Evolutionary conservation across 2,888 invertebrate genomes (phyloP).

Genomic region (Caenorhabditis sp.): DNA sequence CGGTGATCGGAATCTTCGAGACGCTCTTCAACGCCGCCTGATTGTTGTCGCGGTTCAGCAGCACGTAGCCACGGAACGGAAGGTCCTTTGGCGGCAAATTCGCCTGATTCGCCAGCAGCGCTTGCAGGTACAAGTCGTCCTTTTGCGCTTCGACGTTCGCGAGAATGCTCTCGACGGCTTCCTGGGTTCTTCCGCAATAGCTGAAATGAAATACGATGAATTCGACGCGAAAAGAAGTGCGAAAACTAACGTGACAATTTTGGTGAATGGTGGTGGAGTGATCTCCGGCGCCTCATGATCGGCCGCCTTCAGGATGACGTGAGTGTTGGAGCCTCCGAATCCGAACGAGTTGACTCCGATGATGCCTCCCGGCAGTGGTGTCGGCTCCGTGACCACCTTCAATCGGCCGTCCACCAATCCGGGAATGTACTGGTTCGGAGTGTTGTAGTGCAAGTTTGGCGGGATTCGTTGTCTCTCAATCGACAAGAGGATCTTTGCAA

Average conservation of each 20-base stretch:
- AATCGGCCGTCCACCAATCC: constrained; percentile 91
- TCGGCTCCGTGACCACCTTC: constrained; percentile 88
- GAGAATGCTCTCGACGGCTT: constrained; percentile 74
- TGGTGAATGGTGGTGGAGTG: constrained; percentile 64
- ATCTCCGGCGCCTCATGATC: constrained; percentile 59
- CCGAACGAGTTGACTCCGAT: constrained; percentile 96
- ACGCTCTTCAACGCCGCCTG: constrained; percentile 68
- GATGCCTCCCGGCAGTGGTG: constrained; percentile 91
- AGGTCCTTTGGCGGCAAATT: constrained; percentile 84
- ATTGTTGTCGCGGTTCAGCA: constrained; percentile 83
- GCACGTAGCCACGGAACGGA: constrained; percentile 87
- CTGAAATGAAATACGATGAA: too few species aligned
- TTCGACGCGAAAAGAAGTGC: not conserved
- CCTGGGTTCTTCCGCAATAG: constrained; percentile 87
- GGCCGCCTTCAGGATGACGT: constrained; percentile 84
- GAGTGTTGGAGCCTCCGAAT: constrained; percentile 96
- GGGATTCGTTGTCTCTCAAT: constrained; percentile 94
- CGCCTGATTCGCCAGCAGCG: constrained; percentile 75
- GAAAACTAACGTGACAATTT: constrained; percentile 67
- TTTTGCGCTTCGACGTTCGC: constrained; percentile 75
- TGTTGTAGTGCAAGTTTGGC: constrained; percentile 90
- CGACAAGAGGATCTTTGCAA: constrained; percentile 85
- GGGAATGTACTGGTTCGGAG: constrained; percentile 91
- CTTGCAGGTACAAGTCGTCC: constrained; percentile 72
- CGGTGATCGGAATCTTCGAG: constrained; percentile 76